phyloP scores from a whole-genome alignment of 2,113 vertebrate species.

The Eupsittula cactorum region DNA sequence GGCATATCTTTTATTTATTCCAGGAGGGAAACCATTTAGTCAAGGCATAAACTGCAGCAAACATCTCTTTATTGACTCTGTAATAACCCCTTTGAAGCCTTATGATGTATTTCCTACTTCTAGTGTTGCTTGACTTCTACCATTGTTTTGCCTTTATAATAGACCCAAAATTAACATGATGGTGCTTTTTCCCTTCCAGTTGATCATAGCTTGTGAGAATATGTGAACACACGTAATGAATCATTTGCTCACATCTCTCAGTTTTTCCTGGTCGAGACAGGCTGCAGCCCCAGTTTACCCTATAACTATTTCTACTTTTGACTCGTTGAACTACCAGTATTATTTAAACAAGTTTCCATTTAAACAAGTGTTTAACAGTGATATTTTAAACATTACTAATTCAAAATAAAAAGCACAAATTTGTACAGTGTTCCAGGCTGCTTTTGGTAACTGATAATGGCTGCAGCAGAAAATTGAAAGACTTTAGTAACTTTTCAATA shows the following conservation, averaged over 20 bases:
- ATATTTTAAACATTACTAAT: background rate
- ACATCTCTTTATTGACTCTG: background rate
- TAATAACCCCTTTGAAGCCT: background rate
- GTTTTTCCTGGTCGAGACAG: background rate
- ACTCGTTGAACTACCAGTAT: background rate
- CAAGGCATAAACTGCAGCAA: background rate
- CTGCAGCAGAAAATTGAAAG: background rate
- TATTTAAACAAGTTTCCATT: background rate
- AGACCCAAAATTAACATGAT: background rate
- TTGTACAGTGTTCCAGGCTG: fast-evolving
- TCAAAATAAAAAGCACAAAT: background rate
- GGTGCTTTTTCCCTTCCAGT: background rate
- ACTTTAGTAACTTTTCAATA: background rate
- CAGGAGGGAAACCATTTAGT: background rate
- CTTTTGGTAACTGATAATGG: background rate
- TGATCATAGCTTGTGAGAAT: background rate
- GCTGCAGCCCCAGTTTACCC: background rate
- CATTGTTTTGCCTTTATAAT: background rate
- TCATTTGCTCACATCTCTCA: fast-evolving
- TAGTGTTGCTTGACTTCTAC: background rate
- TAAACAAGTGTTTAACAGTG: background rate
- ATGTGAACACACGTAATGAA: fast-evolving
- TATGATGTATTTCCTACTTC: background rate
- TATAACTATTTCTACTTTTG: background rate
- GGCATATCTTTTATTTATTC: background rate